These are phyloP conservation scores for Drosophila nikananu DNA, from an alignment of 1,140 invertebrate genomes.

Conservation along the genomic window DNA sequence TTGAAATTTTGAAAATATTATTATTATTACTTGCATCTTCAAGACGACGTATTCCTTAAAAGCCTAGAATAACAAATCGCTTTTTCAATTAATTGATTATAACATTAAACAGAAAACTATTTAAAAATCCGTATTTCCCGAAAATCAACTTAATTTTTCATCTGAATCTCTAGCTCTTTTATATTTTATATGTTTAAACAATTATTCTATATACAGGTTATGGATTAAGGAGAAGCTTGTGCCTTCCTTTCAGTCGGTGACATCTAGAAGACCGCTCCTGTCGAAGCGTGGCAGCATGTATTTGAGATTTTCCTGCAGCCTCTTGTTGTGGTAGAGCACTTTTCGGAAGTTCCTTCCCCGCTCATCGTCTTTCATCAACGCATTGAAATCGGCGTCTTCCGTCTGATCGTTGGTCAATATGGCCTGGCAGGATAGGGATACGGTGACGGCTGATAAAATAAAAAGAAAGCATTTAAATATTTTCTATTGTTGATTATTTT, in stretches of 20 bases:
- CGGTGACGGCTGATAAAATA: constrained; percentile 53
- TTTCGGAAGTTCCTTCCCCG: constrained; percentile 62
- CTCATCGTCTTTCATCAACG: constrained; percentile 59
- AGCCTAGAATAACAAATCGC: too few species aligned
- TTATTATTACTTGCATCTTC: too few species aligned
- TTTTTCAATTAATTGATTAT: too few species aligned
- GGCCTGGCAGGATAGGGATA: constrained; percentile 51
- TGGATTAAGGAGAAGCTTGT: not conserved
- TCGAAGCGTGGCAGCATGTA: constrained; percentile 69
- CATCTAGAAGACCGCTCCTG: constrained; percentile 68
- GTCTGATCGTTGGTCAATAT: constrained; percentile 69
- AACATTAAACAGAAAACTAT: too few species aligned
- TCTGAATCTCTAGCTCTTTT: too few species aligned
- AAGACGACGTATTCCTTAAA: too few species aligned
- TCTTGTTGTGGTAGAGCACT: constrained; percentile 58
- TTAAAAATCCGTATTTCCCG: too few species aligned
- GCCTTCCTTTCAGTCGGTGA: constrained; percentile 30
- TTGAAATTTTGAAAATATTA: not conserved
- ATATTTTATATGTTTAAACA: not conserved
- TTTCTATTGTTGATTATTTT: too few species aligned
- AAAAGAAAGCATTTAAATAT: not conserved
- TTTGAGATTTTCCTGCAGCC: constrained; percentile 55
- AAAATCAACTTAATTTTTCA: too few species aligned
- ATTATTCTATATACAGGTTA: not conserved
- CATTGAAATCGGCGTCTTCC: constrained; percentile 72